Evolutionary conservation across 2,888 invertebrate species (phyloP), one percentile per base, ranked within the genome.

Genomic region (Sycophila texana): DNA sequence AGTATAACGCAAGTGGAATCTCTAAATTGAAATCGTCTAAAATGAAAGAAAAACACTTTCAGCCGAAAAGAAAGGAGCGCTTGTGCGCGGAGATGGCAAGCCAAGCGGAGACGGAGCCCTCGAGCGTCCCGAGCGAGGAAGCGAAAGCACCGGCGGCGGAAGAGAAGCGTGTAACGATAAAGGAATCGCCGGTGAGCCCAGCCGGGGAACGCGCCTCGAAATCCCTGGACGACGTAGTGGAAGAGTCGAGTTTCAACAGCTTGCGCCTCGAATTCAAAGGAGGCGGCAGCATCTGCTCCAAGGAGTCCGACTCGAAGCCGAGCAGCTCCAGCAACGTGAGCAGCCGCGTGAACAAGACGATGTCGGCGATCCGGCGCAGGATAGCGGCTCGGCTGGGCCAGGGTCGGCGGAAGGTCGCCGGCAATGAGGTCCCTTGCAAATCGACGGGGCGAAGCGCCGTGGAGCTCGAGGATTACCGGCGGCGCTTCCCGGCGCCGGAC

Each of bases 341-440:
- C 13, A 74, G 82, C 12, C 86, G 86, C 67, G 86, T 86, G 81
- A 82, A 82, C 49, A 86, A 83, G 70, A 84, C 86, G 12, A 83
- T 87, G n/a, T 82, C 84, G 4, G 84, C 82, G 61, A 80, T 89
- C 10, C 82, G 86, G 3, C 85, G 86, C 66, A 87, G 88, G 18
- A 58, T 80, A 30, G 67, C 67, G 20, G 63, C 67, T 47, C 84
- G 82, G 61, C 77, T 84, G 2, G 77, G 65, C 14, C 70, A 74
- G 18, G 26, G 57, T 13, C 61, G 61, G 1, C 20, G 72, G 4
- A 82, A 66, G 63, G 18, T 39, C 80, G 78, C 30, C 77, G 74
- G 51, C 58, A n/a, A 20, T 14, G 3, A 18, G n/a, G 49, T 22
- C 10, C 47, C 66, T 4, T 30, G 53, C 2, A 73, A 68, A 18